These are phyloP conservation scores for Thecocarcelia acutangulata DNA, from an alignment of 2,888 invertebrate genomes.

Conservation along the genomic window DNA sequence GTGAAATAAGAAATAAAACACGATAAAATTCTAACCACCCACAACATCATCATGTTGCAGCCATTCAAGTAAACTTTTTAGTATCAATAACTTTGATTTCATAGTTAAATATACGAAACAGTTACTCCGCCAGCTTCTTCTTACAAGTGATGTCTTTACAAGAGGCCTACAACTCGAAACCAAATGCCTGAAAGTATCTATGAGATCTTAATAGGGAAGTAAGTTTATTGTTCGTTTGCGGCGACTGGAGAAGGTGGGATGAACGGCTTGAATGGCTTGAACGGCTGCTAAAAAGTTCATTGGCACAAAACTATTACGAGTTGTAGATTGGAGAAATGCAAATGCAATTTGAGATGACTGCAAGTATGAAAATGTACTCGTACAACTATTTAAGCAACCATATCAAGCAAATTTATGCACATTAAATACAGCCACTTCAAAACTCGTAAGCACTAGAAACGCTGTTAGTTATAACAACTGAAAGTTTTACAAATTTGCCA, in stretches of 20 bases:
- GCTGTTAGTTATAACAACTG: slow-evolving; percentile 8
- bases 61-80: background rate
- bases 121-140: background rate
- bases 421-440: slow-evolving; percentile 11
- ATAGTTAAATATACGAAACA: background rate
- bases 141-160: background rate
- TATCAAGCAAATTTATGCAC: slow-evolving; percentile 13
- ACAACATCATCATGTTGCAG: background rate
- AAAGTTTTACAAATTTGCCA: background rate
- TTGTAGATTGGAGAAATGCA: slow-evolving; percentile 55
- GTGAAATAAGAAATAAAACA: background rate
- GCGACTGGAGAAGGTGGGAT: slow-evolving; percentile 6
- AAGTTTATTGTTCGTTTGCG: slow-evolving; percentile 9
- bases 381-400: slow-evolving; percentile 44
- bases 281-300: slow-evolving; percentile 51
- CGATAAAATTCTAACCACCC: background rate
- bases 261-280: background rate
- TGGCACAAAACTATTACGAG: slow-evolving; percentile 50
- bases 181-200: slow-evolving; percentile 5
- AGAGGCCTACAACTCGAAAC: background rate
- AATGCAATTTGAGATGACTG: slow-evolving; percentile 59
- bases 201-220: background rate
- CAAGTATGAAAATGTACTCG: slow-evolving; percentile 27
- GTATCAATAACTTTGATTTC: slow-evolving; percentile 4
- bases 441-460: background rate